Evolutionary conservation across 2,797 vertebrate genomes (phyloP).

Genomic region (Gadopsis marmoratus): DNA sequence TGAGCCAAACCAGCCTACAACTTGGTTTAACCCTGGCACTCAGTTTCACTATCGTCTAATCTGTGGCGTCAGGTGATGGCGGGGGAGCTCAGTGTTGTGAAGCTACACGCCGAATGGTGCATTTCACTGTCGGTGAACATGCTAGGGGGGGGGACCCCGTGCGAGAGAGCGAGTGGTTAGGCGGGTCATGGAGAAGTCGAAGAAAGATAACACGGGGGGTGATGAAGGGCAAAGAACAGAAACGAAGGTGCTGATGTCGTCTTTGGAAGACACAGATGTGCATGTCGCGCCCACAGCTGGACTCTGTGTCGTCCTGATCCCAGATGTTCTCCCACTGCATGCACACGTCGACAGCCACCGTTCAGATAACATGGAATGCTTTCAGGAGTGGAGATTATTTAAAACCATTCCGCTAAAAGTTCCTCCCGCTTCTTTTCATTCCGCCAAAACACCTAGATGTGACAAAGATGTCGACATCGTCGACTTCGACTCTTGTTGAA

Average conservation of each 20-base stretch:
- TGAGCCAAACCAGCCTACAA: constrained; percentile 42
- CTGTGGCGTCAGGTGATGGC: constrained; percentile 67
- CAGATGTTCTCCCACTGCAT: constrained; percentile 15
- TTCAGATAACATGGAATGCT: constrained; percentile 62
- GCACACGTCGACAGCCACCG: constrained; percentile 27
- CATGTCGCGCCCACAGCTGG: neutral
- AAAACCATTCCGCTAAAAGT: neutral
- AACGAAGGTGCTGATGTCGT: neutral
- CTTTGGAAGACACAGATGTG: neutral
- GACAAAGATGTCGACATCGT: constrained; percentile 13
- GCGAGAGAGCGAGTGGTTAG: neutral
- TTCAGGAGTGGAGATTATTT: constrained; percentile 26
- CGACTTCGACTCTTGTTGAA: constrained; percentile 24
- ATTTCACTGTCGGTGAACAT: neutral
- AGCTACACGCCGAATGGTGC: constrained; percentile 38
- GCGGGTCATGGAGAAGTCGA: constrained; percentile 44
- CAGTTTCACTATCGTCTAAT: constrained; percentile 67
- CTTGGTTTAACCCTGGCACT: constrained; percentile 69
- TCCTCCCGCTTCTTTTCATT: neutral
- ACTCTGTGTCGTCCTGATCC: constrained; percentile 10
- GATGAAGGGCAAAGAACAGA: too few species aligned
- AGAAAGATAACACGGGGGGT: neutral
- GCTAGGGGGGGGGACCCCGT: neutral
- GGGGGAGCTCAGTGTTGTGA: constrained; percentile 54
- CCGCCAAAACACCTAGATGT: neutral